Evolutionary conservation across 2,113 vertebrate genomes (phyloP).

Genomic region (Phainopepla nitens): DNA sequence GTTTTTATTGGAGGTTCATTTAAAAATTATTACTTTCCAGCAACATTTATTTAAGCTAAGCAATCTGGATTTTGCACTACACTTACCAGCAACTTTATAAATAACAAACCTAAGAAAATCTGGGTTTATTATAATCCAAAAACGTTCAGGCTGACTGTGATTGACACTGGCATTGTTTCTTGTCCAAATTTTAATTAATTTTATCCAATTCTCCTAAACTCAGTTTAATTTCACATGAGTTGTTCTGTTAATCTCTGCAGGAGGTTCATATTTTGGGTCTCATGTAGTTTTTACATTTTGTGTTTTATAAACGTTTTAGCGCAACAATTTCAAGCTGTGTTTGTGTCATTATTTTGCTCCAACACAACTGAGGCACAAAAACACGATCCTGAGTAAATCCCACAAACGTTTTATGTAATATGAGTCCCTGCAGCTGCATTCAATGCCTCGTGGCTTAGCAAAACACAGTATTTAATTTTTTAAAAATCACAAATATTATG

Average conservation of each 20-base stretch:
- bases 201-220: neutral
- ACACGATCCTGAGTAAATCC: neutral
- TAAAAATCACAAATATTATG: neutral
- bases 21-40: neutral
- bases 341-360: neutral
- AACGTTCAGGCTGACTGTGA: rapidly evolving
- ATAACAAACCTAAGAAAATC: neutral
- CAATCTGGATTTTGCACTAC: neutral
- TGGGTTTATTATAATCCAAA: neutral
- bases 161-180: rapidly evolving
- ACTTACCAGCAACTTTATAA: neutral
- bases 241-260: neutral
- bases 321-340: neutral
- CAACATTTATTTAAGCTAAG: neutral
- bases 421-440: neutral
- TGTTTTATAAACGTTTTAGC: neutral
- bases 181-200: neutral
- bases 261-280: neutral
- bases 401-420: rapidly evolving
- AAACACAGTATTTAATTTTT: neutral
- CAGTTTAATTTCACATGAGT: neutral
- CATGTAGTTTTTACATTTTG: neutral
- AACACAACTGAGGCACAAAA: rapidly evolving
- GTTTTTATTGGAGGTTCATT: neutral
- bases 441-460: rapidly evolving